Evolutionary conservation across 1,140 invertebrate species (phyloP).

Genomic region (Tribolium madens): DNA sequence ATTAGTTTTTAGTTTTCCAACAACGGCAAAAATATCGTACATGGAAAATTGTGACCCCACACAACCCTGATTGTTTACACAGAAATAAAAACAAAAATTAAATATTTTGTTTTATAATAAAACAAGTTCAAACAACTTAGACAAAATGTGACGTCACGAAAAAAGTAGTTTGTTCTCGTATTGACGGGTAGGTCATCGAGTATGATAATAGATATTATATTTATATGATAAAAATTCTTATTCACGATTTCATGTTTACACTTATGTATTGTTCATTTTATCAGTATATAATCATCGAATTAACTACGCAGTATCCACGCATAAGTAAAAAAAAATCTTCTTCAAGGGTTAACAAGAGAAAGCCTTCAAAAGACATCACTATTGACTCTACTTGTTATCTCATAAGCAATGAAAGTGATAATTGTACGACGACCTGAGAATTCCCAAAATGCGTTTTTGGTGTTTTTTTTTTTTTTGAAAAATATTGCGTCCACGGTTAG

Average conservation of each 20-base stretch:
- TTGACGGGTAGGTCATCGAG: slow-evolving; percentile 14
- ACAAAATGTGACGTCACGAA: slow-evolving; percentile 10
- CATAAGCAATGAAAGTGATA: background rate
- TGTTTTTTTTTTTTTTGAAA: slow-evolving; percentile 7
- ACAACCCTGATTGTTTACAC: background rate
- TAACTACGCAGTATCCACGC: background rate
- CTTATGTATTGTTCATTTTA: slow-evolving; percentile 13
- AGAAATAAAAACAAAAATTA: slow-evolving; percentile 2
- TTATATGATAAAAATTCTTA: slow-evolving; percentile 1
- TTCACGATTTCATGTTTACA: slow-evolving; percentile 1
- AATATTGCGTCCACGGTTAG: background rate
- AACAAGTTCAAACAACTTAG: background rate
- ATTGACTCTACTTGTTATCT: slow-evolving; percentile 8
- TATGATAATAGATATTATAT: slow-evolving; percentile 13
- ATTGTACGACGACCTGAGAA: slow-evolving; percentile 7
- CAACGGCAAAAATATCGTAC: too few relatives aligned
- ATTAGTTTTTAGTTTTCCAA: slow-evolving; percentile 14
- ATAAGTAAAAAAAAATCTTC: too few relatives aligned
- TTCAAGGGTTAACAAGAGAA: slow-evolving; percentile 12
- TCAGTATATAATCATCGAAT: background rate
- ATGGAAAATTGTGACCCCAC: too few relatives aligned
- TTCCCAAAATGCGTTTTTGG: background rate
- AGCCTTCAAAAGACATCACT: background rate
- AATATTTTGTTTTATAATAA: too few relatives aligned
- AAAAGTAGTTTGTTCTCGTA: background rate